Conservation (phyloP, 2,888 invertebrate genomes). For the Monoplex corrugatus region DNA sequence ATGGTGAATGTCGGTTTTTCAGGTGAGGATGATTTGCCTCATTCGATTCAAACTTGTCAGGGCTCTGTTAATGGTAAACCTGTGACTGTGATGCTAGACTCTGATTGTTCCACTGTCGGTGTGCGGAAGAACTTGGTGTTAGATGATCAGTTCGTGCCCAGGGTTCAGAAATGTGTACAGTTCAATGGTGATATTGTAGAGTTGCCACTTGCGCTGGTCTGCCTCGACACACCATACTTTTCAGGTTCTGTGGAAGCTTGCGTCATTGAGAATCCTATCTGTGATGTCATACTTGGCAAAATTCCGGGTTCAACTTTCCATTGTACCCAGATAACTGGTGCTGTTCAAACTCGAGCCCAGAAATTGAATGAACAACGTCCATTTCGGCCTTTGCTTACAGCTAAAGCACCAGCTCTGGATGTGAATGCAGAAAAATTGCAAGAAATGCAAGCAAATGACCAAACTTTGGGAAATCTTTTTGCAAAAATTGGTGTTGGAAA, state of each 20-base stretch:
- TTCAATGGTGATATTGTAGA: background rate
- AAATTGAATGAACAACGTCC: background rate
- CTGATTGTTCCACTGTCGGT: background rate
- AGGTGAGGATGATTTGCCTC: background rate
- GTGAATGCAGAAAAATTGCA: background rate
- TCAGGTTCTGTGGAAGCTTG: background rate
- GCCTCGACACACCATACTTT: background rate
- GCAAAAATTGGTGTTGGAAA: background rate
- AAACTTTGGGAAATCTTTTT: background rate
- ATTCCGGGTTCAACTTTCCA: background rate
- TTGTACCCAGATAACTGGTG: background rate
- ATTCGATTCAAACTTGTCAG: background rate
- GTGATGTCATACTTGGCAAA: background rate
- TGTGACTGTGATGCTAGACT: background rate
- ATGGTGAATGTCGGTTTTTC: background rate
- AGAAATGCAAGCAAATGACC: background rate
- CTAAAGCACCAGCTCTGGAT: background rate
- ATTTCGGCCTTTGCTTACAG: background rate
- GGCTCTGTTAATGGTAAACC: background rate
- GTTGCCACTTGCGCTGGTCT: background rate
- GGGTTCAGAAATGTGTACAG: background rate
- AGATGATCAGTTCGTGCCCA: background rate
- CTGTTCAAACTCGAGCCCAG: conserved; percentile 11
- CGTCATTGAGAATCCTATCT: background rate
- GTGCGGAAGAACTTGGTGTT: background rate